Base-by-base conservation (phyloP, 2,797 vertebrate species). In the Mus minutoides region DNA sequence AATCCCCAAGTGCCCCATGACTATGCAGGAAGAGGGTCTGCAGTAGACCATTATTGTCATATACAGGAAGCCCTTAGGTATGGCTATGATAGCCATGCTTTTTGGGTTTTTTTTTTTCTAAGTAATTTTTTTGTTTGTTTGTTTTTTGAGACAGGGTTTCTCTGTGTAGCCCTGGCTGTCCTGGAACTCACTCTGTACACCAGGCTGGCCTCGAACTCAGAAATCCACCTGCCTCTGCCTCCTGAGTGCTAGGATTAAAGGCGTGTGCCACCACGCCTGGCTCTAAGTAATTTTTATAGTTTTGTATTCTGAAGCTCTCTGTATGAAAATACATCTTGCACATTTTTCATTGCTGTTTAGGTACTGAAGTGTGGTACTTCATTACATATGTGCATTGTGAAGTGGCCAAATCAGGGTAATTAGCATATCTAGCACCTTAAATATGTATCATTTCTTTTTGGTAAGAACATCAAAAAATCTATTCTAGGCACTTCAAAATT, bases 281-380 rank as follows among this genome's bases (percentile, higher is more conserved):
- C n/a, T 84, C 13, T 79, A 90, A 85, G 40, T 92, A 14, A 84
- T 60, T 91, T 92, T 29, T 26, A 34, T 73, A 49, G 49, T 83
- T 26, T 86, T 91, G 22, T 52, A 26, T 67, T 95, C 71, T 92
- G 56, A 85, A 52, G 4, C 29, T 93, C 99, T 99, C 97, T 99
- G 99, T 96, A 99, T 99, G 37, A 99, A 99, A 82, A 99, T 98
- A 11, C 99, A 99, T 71, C 99, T 99, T 29, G 98, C 98, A 40
- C 99, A 99, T 97, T 99, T 99, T 99, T 99, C 99, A 99, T 99
- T 97, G 52, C n/a, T 88, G 58, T 64, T 64, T 62, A 37, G n/a
- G 43, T 12, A 14, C 24, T 84, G 34, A 6, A 85, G 2, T 71
- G 49, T 58, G 64, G n/a, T 93, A 0, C 56, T 40, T 37, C 49